A percentile compares a stretch with the other conserved stretches of the same genome.
phyloP scores from a whole-genome alignment of 2,888 invertebrate genomes.

The Drepana falcataria region DNA sequence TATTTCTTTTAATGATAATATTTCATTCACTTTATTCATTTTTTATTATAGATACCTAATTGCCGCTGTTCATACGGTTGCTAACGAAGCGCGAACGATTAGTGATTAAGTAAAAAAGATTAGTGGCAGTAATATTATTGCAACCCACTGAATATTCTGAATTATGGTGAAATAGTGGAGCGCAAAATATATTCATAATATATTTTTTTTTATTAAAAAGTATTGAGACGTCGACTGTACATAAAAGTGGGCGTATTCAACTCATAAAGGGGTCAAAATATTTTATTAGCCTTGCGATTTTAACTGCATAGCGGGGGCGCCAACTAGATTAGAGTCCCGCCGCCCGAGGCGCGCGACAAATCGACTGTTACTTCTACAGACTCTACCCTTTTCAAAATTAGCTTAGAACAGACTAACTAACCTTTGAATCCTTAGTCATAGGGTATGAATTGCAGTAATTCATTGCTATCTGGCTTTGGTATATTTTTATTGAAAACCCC shows the following conservation, averaged over 20 bases:
- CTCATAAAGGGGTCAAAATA: constrained; percentile 77
- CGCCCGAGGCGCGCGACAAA: constrained; percentile 49
- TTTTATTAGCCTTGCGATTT: constrained; percentile 78
- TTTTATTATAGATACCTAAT: too few relatives aligned
- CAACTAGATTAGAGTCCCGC: constrained; percentile 69
- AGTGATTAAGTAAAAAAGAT: too few relatives aligned
- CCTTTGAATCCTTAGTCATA: constrained; percentile 7
- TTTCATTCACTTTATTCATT: too few relatives aligned
- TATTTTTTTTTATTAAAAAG: neutral
- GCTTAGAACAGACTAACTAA: constrained; percentile 11
- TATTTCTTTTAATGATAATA: too few relatives aligned
- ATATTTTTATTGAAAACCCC: constrained; percentile 13
- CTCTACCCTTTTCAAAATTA: constrained; percentile 28
- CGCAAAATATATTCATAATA: neutral
- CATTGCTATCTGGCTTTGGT: constrained; percentile 15
- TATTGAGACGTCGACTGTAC: constrained; percentile 42
- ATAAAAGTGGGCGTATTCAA: constrained; percentile 67
- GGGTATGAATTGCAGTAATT: constrained; percentile 19
- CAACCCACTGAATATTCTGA: too few relatives aligned
- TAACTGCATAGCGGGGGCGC: constrained; percentile 68
- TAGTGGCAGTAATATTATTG: neutral
- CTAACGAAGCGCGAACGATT: too few relatives aligned
- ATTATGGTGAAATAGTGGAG: too few relatives aligned
- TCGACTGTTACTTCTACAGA: constrained; percentile 41
- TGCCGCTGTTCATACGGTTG: too few relatives aligned